Evolutionary conservation across 2,113 vertebrate species (phyloP).

Genomic region (Pomatorhinus ruficollis): DNA sequence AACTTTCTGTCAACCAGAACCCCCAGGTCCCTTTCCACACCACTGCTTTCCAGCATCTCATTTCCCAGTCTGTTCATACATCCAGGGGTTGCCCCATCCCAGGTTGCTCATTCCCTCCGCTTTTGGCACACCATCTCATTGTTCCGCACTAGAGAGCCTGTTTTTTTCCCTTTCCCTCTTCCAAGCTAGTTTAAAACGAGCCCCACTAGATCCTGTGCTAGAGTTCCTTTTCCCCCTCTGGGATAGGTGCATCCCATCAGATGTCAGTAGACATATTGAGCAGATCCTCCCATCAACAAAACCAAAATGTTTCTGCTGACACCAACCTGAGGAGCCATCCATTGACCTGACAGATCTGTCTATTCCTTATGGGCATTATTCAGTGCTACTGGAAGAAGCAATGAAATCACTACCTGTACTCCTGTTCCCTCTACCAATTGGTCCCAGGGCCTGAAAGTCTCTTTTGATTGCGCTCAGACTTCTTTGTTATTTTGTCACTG

Average conservation of each 20-base stretch:
- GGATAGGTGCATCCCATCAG: neutral
- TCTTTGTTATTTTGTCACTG: neutral
- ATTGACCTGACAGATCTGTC: neutral
- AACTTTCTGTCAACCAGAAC: accelerated
- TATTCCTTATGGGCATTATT: no score
- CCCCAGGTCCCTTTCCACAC: no score
- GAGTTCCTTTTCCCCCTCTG: neutral
- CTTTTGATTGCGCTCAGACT: neutral
- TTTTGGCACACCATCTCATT: neutral
- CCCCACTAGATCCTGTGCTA: neutral
- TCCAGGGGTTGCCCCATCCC: neutral
- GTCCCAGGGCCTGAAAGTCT: neutral
- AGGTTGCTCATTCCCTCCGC: neutral
- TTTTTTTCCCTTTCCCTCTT: neutral
- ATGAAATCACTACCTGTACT: neutral
- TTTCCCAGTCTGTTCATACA: neutral
- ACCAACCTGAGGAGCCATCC: neutral
- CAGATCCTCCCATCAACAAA: neutral
- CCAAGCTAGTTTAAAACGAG: neutral
- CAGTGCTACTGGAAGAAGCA: neutral
- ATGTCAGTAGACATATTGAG: neutral
- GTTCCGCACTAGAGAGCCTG: neutral
- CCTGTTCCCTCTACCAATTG: neutral
- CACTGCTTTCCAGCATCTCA: neutral
- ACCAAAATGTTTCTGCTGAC: neutral